Conservation (phyloP, 2,888 invertebrate genomes). For the Ectropis crepuscularia region DNA sequence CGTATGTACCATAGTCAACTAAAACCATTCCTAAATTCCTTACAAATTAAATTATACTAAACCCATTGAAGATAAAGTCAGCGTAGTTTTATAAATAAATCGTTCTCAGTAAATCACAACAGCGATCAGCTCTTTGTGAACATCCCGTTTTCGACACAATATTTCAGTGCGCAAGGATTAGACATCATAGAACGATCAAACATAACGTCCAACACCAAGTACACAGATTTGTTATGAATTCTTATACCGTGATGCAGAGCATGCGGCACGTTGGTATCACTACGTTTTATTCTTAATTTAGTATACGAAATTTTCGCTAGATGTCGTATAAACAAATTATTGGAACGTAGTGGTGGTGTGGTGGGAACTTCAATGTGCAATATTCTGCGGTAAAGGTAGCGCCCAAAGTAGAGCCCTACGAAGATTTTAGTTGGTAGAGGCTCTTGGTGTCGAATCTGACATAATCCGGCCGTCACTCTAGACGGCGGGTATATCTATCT, state of each 20-base stretch:
- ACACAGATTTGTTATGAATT: slow-evolving; percentile 29
- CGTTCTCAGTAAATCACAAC: slow-evolving; percentile 63
- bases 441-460: no score
- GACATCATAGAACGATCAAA: slow-evolving; percentile 60
- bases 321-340: slow-evolving; percentile 34
- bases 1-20: no score
- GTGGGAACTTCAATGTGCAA: no score
- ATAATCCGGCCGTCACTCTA: no score
- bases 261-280: not conserved
- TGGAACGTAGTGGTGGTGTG: no score
- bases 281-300: slow-evolving; percentile 5
- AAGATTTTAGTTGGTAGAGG: no score
- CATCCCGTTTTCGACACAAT: slow-evolving; percentile 58
- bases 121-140: slow-evolving; percentile 66
- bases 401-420: no score
- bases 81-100: slow-evolving; percentile 1
- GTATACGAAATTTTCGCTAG: slow-evolving; percentile 32
- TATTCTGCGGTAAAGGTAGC: no score
- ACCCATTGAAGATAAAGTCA: no score
- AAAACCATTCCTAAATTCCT: no score
- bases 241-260: slow-evolving; percentile 47
- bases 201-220: slow-evolving; percentile 7
- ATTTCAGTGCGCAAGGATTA: slow-evolving; percentile 75
- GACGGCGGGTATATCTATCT: no score
- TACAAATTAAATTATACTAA: no score